A percentile compares a stretch with the other conserved stretches of the same genome.
Evolutionary conservation across 2,113 vertebrate genomes (phyloP).

Genomic region (Neotoma lepida): DNA sequence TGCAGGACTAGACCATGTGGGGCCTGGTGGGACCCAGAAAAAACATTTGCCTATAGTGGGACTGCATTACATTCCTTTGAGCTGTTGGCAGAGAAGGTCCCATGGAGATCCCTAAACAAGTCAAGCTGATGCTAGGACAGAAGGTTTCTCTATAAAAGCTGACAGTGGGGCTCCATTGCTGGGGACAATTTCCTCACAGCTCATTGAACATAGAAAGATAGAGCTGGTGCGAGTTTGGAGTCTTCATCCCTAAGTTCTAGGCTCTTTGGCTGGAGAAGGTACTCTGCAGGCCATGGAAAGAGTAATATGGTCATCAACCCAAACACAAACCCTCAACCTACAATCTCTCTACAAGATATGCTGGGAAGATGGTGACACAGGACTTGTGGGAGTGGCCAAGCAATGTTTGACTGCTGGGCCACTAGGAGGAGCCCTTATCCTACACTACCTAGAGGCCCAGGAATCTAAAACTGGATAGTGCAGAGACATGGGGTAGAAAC

Average conservation of each 20-base stretch:
- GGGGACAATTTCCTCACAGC: not conserved
- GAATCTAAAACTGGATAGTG: not conserved
- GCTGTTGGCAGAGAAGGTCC: not conserved
- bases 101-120: not conserved
- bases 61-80: not conserved
- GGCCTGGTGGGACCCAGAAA: too few relatives aligned
- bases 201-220: not conserved
- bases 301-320: not conserved
- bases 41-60: too few relatives aligned
- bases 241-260: not conserved
- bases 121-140: not conserved
- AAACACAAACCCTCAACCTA: not conserved
- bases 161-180: not conserved
- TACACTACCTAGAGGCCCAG: not conserved
- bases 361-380: too few relatives aligned
- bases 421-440: accelerated
- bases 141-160: not conserved
- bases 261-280: not conserved
- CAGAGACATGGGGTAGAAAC: not conserved
- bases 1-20: too few relatives aligned
- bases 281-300: not conserved
- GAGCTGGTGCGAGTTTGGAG: not conserved
- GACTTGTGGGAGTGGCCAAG: too few relatives aligned
- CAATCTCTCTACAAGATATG: too few relatives aligned
- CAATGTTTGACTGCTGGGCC: not conserved